Evolutionary conservation across 2,888 invertebrate species (phyloP).

Genomic region (Hemithea aestivaria): DNA sequence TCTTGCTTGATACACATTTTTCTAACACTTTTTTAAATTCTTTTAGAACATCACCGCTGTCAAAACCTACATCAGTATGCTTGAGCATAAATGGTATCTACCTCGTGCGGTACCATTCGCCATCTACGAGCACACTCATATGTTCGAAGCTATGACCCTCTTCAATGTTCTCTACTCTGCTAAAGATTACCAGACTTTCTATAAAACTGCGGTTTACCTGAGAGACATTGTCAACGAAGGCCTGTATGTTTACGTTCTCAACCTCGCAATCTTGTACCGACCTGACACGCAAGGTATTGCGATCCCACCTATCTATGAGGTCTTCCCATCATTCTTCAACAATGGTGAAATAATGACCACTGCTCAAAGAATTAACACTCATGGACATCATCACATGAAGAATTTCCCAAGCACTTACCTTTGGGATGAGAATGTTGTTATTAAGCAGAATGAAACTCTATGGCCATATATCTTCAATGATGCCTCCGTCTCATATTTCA

Average conservation of each 20-base stretch:
- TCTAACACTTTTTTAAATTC: neutral
- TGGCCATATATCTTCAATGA: constrained; percentile 78
- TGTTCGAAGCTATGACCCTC: constrained; percentile 81
- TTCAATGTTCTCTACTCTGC: constrained; percentile 84
- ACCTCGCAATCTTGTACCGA: constrained; percentile 81
- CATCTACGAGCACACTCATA: constrained; percentile 73
- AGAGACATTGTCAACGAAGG: constrained; percentile 84
- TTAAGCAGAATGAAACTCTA: constrained; percentile 81
- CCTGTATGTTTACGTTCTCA: constrained; percentile 82
- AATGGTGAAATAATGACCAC: constrained; percentile 83
- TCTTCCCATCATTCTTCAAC: constrained; percentile 85
- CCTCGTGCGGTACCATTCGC: constrained; percentile 81
- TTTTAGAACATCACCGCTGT: constrained; percentile 48
- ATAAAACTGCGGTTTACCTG: constrained; percentile 83
- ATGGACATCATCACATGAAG: constrained; percentile 48
- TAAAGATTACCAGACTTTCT: constrained; percentile 85
- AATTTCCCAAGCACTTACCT: constrained; percentile 49
- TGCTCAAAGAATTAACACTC: constrained; percentile 80
- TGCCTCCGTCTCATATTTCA: constrained; percentile 82
- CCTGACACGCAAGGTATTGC: constrained; percentile 81
- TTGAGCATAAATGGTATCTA: constrained; percentile 72
- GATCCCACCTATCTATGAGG: constrained; percentile 85
- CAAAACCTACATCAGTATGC: constrained; percentile 74
- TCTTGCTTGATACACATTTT: neutral
- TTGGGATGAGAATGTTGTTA: constrained; percentile 73